Percentiles rank a stretch among this genome's conserved stretches.
These are phyloP conservation scores for Hirtodrosophila cameraria DNA, from an alignment of 2,888 invertebrate species.

Conservation along the genomic window DNA sequence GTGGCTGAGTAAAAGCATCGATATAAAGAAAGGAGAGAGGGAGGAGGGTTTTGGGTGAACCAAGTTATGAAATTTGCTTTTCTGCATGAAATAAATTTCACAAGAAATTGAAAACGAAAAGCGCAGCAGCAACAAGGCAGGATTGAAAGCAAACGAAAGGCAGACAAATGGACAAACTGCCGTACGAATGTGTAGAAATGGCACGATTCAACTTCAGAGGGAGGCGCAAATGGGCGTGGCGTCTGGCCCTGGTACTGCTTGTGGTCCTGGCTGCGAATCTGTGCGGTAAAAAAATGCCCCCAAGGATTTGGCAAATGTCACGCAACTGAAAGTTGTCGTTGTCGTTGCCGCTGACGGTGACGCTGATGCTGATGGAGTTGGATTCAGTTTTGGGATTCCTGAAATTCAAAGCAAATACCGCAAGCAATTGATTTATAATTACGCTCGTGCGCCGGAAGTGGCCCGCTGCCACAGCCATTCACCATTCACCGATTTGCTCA, in stretches of 20 bases:
- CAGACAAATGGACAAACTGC: constrained; percentile 48
- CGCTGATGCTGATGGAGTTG: constrained; percentile 33
- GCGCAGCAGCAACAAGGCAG: constrained; percentile 56
- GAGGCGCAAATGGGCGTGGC: neutral
- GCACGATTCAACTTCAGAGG: constrained; percentile 39
- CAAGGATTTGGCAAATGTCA: constrained; percentile 72
- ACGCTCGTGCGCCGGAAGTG: constrained; percentile 48
- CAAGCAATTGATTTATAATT: constrained; percentile 75
- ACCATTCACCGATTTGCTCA: constrained; percentile 64
- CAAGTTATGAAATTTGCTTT: constrained; percentile 69
- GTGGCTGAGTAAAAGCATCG: neutral
- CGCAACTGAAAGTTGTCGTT: constrained; percentile 55
- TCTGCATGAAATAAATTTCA: constrained; percentile 68
- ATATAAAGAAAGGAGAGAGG: neutral
- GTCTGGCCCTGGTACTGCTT: constrained; percentile 9
- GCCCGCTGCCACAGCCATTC: constrained; percentile 46
- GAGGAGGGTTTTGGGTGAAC: neutral
- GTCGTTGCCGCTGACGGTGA: constrained; percentile 14
- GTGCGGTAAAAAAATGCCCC: constrained; percentile 42
- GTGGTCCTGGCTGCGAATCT: constrained; percentile 12
- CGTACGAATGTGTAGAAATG: constrained; percentile 48
- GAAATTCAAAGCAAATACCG: constrained; percentile 56
- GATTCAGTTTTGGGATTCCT: constrained; percentile 15
- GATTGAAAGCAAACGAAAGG: constrained; percentile 69
- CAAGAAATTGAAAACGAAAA: constrained; percentile 73